Evolutionary conservation across 2,797 vertebrate species (phyloP).

Genomic region (Anguilla anguilla): DNA sequence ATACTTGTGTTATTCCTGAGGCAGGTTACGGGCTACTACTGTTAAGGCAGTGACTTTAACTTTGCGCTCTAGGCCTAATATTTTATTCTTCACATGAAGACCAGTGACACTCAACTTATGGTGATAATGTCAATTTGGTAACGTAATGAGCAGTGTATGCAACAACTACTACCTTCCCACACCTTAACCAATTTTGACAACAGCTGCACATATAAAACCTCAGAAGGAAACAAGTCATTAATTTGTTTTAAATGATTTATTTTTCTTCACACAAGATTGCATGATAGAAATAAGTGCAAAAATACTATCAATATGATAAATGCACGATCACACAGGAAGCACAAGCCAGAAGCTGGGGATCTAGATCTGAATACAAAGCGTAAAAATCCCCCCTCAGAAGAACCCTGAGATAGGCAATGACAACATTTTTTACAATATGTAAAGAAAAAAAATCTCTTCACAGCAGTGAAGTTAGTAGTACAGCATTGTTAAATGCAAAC

Average conservation of each 20-base stretch:
- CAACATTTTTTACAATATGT: conserved; percentile 49
- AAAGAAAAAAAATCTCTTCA: conserved; percentile 45
- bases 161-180: too few relatives aligned
- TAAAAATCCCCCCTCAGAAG: conserved; percentile 32
- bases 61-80: neutral
- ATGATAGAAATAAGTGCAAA: conserved; percentile 22
- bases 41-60: neutral
- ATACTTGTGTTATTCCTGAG: neutral
- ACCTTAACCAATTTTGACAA: neutral
- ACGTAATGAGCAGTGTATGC: too few relatives aligned
- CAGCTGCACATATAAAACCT: neutral
- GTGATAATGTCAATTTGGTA: too few relatives aligned
- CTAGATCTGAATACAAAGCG: conserved; percentile 26
- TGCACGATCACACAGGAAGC: neutral
- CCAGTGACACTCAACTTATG: too few relatives aligned
- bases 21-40: neutral
- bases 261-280: conserved; percentile 28
- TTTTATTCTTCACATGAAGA: too few relatives aligned
- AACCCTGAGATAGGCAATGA: neutral
- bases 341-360: conserved; percentile 4
- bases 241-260: neutral
- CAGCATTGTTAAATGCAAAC: conserved; percentile 47
- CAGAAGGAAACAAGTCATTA: neutral
- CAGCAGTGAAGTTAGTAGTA: conserved; percentile 41
- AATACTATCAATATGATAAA: conserved; percentile 40